A percentile compares a stretch with the other conserved stretches of the same genome.
These are phyloP conservation scores for Abscondita cerata DNA, from an alignment of 2,888 invertebrate species.

Conservation along the genomic window DNA sequence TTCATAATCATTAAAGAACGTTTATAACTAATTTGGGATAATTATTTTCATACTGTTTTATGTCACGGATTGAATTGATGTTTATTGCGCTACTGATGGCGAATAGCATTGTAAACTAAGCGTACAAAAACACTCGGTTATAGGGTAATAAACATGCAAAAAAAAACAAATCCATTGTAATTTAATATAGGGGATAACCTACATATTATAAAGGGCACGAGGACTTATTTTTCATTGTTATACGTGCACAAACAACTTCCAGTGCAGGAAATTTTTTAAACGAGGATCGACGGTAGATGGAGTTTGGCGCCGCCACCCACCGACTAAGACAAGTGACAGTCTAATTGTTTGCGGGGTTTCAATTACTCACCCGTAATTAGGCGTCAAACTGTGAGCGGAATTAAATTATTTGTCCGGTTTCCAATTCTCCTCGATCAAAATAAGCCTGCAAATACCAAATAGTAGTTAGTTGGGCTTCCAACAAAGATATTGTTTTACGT, in stretches of 20 bases:
- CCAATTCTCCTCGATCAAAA: conserved; percentile 33
- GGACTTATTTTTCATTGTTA: conserved; percentile 25
- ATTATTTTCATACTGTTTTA: background rate
- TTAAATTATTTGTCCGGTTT: conserved; percentile 58
- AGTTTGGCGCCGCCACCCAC: conserved; percentile 50
- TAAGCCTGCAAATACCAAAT: conserved; percentile 29
- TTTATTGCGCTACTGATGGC: background rate
- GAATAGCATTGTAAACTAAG: conserved; percentile 8
- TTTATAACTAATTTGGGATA: background rate
- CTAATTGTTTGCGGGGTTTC: conserved; percentile 59
- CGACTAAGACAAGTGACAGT: conserved; percentile 57
- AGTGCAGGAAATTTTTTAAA: conserved; percentile 12
- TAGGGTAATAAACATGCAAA: conserved; percentile 9
- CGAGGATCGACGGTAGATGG: conserved; percentile 21
- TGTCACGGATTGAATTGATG: background rate
- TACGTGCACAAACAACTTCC: conserved; percentile 24
- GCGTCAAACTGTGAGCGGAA: conserved; percentile 58
- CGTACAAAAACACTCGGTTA: conserved; percentile 13
- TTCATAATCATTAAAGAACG: too few relatives aligned
- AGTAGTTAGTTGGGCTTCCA: conserved; percentile 25
- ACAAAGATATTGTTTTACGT: conserved; percentile 18
- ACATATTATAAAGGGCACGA: conserved; percentile 16
- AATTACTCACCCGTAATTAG: conserved; percentile 58
- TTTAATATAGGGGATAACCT: conserved; percentile 25
- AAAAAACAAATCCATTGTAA: conserved; percentile 20